phyloP scores from a whole-genome alignment of 2,113 vertebrate species.

The Rhinogobius similis region DNA sequence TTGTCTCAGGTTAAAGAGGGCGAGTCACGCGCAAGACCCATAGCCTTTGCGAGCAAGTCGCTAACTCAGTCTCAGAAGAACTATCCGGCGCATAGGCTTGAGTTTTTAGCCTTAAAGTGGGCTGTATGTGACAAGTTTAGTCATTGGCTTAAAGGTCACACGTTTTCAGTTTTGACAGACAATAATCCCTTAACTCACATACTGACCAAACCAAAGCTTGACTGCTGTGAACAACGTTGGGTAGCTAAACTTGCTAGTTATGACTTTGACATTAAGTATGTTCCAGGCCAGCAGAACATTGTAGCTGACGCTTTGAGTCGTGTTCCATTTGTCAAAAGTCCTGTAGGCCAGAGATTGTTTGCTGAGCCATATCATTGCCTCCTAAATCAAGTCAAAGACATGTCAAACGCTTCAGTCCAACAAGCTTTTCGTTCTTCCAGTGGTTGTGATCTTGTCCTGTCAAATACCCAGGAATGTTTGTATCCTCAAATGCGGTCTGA shows the following conservation, averaged over 20 bases:
- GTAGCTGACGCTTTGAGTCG: slow-evolving; percentile 21
- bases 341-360: slow-evolving; percentile 11
- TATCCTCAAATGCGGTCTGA: neutral
- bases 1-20: slow-evolving; percentile 22
- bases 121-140: too few species aligned
- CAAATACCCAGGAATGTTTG: neutral
- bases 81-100: slow-evolving; percentile 9
- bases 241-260: slow-evolving; percentile 6
- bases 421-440: slow-evolving; percentile 10
- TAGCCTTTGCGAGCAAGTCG: slow-evolving; percentile 29
- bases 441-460: neutral
- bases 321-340: slow-evolving; percentile 10
- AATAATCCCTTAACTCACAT: too few species aligned
- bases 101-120: slow-evolving; percentile 7
- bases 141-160: too few species aligned
- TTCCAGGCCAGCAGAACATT: slow-evolving; percentile 10
- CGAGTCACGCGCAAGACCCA: slow-evolving; percentile 14
- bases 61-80: slow-evolving; percentile 29
- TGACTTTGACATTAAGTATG: slow-evolving; percentile 24
- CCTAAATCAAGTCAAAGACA: neutral
- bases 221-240: slow-evolving; percentile 12
- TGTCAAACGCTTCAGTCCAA: neutral
- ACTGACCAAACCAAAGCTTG: too few species aligned
- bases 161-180: too few species aligned
- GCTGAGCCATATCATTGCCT: neutral